phyloP scores from a whole-genome alignment of 2,797 vertebrate genomes.

The Dendrocincla tyrannina region DNA sequence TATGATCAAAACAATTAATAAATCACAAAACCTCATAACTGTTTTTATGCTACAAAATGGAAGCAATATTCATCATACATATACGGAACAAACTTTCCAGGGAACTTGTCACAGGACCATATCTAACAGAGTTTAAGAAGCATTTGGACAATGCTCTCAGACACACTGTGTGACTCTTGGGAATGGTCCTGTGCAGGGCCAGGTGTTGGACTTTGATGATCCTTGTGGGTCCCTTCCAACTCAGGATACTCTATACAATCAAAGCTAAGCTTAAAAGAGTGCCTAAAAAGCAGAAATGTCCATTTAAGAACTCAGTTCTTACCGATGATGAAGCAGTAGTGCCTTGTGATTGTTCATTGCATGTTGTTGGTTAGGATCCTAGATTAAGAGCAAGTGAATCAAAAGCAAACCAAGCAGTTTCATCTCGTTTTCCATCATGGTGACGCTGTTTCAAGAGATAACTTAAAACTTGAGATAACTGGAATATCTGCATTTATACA shows the following conservation, averaged over 20 bases:
- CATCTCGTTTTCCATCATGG: background rate
- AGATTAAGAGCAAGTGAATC: background rate
- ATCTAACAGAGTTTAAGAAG: background rate
- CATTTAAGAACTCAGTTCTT: background rate
- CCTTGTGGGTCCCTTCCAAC: background rate
- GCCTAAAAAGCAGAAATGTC: background rate
- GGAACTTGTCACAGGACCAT: background rate
- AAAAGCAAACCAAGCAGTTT: background rate
- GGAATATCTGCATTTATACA: background rate
- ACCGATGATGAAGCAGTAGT: background rate
- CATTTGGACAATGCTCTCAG: background rate
- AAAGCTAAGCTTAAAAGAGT: background rate
- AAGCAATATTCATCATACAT: background rate
- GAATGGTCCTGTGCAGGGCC: background rate
- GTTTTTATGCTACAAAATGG: background rate
- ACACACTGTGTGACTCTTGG: background rate
- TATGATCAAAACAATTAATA: background rate
- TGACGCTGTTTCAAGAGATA: background rate
- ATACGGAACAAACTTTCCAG: background rate
- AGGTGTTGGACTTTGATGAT: background rate
- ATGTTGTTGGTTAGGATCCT: background rate
- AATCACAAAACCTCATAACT: accelerated
- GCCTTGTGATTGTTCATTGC: accelerated
- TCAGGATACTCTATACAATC: background rate
- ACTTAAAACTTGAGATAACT: background rate